phyloP scores from a whole-genome alignment of 2,113 vertebrate species.

The Ancistrus triradiatus region DNA sequence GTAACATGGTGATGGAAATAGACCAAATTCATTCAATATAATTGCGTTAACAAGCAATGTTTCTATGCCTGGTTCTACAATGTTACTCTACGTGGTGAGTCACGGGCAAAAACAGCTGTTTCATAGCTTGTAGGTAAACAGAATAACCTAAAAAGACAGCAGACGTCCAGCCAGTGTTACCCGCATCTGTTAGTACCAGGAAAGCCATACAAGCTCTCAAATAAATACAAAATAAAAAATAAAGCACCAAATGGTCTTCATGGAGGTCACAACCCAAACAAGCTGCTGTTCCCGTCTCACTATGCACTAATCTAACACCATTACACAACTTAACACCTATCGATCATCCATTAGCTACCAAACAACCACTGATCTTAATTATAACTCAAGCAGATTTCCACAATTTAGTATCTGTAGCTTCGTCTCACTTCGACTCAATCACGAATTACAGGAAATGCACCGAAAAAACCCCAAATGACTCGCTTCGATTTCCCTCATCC shows the following conservation, averaged over 20 bases:
- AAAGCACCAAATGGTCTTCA: not conserved
- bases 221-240: not conserved
- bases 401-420: not conserved
- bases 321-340: no score
- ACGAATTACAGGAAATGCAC: not conserved
- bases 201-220: not conserved
- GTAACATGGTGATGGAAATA: no score
- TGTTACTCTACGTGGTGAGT: conserved; percentile 2
- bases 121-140: no score
- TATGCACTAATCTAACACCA: no score
- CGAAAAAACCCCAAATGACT: no score
- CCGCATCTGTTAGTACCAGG: not conserved
- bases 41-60: not conserved
- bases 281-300: not conserved
- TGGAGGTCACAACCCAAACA: not conserved
- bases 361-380: not conserved
- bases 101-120: not conserved
- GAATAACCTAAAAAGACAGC: no score
- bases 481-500: not conserved
- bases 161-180: not conserved
- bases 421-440: not conserved
- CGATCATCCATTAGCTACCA: not conserved
- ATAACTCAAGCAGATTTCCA: not conserved
- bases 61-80: no score
- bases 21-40: not conserved